Conservation (phyloP, 1,140 invertebrate species). For the Bombus sibiricus region DNA sequence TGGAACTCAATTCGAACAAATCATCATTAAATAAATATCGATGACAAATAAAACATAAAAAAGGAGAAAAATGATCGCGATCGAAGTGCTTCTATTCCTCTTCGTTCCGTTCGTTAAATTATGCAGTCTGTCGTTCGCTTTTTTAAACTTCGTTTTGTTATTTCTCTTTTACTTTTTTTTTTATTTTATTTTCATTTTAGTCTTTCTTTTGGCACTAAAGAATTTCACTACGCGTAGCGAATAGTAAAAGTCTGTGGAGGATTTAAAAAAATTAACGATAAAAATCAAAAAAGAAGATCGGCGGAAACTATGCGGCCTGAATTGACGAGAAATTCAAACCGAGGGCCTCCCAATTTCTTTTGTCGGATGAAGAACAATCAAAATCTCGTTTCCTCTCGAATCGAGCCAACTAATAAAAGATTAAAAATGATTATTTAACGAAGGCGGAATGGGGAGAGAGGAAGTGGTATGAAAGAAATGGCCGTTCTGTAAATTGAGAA, state of each 20-base stretch:
- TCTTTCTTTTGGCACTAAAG: slow-evolving; percentile 72
- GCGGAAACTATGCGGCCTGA: not conserved
- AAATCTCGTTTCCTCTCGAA: slow-evolving; percentile 13
- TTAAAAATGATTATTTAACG: not conserved
- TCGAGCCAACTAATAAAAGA: not conserved
- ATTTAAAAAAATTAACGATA: not conserved
- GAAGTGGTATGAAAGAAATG: not conserved
- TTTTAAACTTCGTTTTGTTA: not conserved
- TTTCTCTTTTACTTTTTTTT: slow-evolving; percentile 39
- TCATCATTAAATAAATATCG: slow-evolving; percentile 35
- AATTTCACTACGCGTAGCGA: slow-evolving; percentile 63
- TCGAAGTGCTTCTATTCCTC: slow-evolving; percentile 26
- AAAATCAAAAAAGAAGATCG: not conserved
- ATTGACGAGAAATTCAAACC: not conserved
- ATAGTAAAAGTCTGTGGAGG: not conserved
- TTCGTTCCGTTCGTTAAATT: slow-evolving; percentile 39
- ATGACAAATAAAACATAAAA: slow-evolving; percentile 70
- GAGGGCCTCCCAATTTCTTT: no score
- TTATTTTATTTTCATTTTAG: slow-evolving; percentile 14
- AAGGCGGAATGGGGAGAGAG: not conserved
- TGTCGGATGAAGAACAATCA: not conserved
- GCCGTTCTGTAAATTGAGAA: not conserved
- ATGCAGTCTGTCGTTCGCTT: slow-evolving; percentile 48
- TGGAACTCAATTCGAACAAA: slow-evolving; percentile 4
- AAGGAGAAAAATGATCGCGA: slow-evolving; percentile 53